These are phyloP conservation scores for Liasis olivaceus DNA, from an alignment of 2,797 vertebrate genomes.

Conservation along the genomic window DNA sequence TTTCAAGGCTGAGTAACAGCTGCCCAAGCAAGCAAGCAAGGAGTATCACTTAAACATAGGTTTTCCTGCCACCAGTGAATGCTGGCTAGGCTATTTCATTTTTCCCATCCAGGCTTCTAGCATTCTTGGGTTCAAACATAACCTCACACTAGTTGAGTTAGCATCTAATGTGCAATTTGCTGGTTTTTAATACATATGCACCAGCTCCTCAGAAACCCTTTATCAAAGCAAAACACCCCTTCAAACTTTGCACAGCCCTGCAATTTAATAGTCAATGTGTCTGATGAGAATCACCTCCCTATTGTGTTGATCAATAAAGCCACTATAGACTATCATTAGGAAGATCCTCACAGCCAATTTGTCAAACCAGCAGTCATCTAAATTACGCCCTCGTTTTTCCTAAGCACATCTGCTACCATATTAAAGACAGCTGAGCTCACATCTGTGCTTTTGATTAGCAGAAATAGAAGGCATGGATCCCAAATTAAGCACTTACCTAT, in stretches of 20 bases:
- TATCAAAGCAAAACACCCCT: not conserved
- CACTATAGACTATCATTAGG: slow-evolving; percentile 9
- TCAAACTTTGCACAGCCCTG: not conserved
- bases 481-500: slow-evolving; percentile 36
- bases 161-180: not conserved
- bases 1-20: not conserved
- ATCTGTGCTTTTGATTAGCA: slow-evolving; percentile 37
- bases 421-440: slow-evolving; percentile 34
- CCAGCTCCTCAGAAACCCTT: not conserved
- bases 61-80: not conserved
- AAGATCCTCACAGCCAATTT: not conserved
- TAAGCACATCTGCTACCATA: slow-evolving; percentile 39
- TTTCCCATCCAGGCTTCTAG: not conserved
- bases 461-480: slow-evolving; percentile 23
- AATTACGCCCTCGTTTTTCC: slow-evolving; percentile 44
- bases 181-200: not conserved
- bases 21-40: not conserved
- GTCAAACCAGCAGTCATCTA: slow-evolving; percentile 27
- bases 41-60: not conserved
- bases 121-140: not conserved
- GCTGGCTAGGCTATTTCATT: not conserved
- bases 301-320: slow-evolving; percentile 14
- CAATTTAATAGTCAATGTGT: not conserved
- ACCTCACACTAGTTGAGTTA: not conserved
- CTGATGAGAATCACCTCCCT: slow-evolving; percentile 22